phyloP scores from a whole-genome alignment of 2,797 vertebrate species.

The Micromesistius poutassou region DNA sequence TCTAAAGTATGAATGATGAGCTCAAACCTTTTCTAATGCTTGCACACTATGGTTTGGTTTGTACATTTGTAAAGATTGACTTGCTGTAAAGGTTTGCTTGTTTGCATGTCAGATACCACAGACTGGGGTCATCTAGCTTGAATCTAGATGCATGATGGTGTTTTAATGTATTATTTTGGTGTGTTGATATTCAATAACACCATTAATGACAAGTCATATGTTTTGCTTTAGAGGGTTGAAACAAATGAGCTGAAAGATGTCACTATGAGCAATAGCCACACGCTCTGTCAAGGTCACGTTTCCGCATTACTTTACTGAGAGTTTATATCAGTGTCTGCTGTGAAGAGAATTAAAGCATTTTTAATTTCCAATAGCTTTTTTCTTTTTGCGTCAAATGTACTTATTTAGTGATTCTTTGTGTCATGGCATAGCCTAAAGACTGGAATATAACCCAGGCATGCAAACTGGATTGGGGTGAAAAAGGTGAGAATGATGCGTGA shows the following conservation, averaged over 20 bases:
- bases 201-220: neutral
- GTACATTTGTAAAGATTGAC: conserved; percentile 46
- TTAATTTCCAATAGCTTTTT: neutral
- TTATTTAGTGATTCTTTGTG: neutral
- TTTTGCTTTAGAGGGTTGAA: neutral
- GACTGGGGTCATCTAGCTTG: neutral
- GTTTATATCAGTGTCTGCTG: neutral
- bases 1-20: neutral
- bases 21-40: conserved; percentile 39
- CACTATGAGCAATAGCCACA: neutral
- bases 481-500: too few relatives aligned
- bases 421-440: neutral
- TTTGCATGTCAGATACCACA: neutral
- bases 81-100: conserved; percentile 42
- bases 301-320: neutral
- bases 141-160: neutral
- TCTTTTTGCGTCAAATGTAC: neutral
- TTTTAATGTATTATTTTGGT: neutral
- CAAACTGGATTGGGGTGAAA: too few relatives aligned
- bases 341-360: neutral
- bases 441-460: neutral
- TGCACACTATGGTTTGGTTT: conserved; percentile 35
- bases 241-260: neutral
- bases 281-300: neutral
- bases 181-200: neutral